These are phyloP conservation scores for Carlito syrichta DNA, from an alignment of 2,113 vertebrate species.

Conservation along the genomic window DNA sequence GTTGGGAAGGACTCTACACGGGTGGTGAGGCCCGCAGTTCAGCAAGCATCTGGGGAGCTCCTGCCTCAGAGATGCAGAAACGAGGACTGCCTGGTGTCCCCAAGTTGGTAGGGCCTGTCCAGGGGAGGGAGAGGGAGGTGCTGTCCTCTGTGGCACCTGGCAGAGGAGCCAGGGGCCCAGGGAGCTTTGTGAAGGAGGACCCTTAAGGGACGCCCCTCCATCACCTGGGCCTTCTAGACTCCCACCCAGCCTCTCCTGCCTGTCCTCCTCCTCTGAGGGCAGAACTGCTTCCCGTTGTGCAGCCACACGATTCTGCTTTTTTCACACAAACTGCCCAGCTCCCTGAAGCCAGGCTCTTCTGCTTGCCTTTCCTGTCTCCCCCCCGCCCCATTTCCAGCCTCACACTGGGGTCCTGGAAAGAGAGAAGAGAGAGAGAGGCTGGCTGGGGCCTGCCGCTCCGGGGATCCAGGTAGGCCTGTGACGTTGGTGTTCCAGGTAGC, in stretches of 20 bases:
- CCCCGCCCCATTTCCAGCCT: not conserved
- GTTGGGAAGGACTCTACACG: not conserved
- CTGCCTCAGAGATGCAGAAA: rapidly evolving
- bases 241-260: not conserved
- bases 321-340: not conserved
- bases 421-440: slow-evolving; percentile 35
- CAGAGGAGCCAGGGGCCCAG: too few species aligned
- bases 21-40: not conserved
- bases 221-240: not conserved
- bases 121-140: not conserved
- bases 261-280: too few species aligned
- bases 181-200: not conserved
- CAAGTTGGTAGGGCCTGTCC: not conserved
- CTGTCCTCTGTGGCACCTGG: not conserved
- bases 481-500: not conserved
- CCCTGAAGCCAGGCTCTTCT: not conserved
- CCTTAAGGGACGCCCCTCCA: rapidly evolving
- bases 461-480: not conserved
- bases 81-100: not conserved
- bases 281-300: not conserved
- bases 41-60: not conserved
- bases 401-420: slow-evolving; percentile 12
- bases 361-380: not conserved
- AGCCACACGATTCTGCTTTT: not conserved
- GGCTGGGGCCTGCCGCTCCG: not conserved